phyloP scores from a whole-genome alignment of 2,888 invertebrate genomes.

The Machimus atricapillus region DNA sequence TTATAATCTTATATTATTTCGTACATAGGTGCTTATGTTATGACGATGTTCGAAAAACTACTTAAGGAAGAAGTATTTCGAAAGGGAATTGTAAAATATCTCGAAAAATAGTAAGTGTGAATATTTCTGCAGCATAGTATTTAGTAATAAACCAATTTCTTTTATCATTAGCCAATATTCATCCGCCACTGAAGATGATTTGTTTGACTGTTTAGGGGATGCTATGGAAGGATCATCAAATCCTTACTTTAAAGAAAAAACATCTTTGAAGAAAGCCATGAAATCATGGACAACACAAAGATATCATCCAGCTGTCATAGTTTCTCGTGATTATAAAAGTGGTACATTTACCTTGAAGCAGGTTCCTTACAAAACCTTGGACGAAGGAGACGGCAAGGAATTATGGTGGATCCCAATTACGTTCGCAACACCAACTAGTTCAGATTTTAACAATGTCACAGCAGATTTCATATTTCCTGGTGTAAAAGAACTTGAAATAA shows the following conservation, averaged over 20 bases:
- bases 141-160: not conserved
- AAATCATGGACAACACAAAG: conserved; percentile 70
- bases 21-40: not conserved
- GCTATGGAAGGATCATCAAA: conserved; percentile 51
- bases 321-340: conserved; percentile 63
- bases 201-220: conserved; percentile 55
- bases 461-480: conserved; percentile 41
- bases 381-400: conserved; percentile 41
- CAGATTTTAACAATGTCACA: conserved; percentile 54
- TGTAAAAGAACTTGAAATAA: not conserved
- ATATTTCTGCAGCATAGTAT: not conserved
- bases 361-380: conserved; percentile 49
- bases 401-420: conserved; percentile 59
- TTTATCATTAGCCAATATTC: not conserved
- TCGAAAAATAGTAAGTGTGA: conserved; percentile 46
- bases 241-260: conserved; percentile 49
- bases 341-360: conserved; percentile 67
- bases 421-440: conserved; percentile 54
- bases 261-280: conserved; percentile 65
- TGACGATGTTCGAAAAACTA: not conserved
- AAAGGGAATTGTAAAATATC: conserved; percentile 50
- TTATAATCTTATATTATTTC: not conserved
- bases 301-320: conserved; percentile 68
- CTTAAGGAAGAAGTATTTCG: not conserved
- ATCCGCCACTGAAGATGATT: conserved; percentile 53